A percentile compares a stretch with the other conserved stretches of the same genome.
phyloP scores from a whole-genome alignment of 2,113 vertebrate genomes.

The Amblyopsis rosae region DNA sequence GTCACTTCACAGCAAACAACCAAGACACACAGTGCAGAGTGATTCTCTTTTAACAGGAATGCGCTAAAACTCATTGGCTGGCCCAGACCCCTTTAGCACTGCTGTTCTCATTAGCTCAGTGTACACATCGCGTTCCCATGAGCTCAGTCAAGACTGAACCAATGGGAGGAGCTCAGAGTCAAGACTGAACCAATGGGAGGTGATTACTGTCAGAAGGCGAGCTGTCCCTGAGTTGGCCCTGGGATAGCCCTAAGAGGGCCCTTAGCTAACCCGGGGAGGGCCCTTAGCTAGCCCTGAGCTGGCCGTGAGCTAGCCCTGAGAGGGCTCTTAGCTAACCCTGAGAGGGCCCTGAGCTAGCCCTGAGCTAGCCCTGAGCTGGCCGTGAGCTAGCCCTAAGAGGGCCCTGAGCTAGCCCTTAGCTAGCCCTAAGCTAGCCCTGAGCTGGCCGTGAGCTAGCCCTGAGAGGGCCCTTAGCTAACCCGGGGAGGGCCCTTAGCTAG shows the following conservation, averaged over 20 bases:
- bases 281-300: constrained; percentile 9
- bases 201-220: constrained; percentile 63
- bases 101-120: constrained; percentile 32
- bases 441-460: background rate
- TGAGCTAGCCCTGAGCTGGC: constrained; percentile 29
- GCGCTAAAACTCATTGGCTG: constrained; percentile 25
- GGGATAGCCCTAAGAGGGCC: background rate
- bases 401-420: constrained; percentile 2
- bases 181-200: constrained; percentile 9
- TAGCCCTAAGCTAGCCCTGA: constrained; percentile 25
- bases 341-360: constrained; percentile 7
- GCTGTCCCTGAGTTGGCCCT: constrained; percentile 1
- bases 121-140: background rate
- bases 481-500: too few relatives aligned
- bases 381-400: constrained; percentile 1
- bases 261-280: too few relatives aligned
- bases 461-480: background rate
- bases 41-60: constrained; percentile 33
- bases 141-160: too few relatives aligned
- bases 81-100: background rate
- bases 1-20: constrained; percentile 61
- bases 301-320: constrained; percentile 3
- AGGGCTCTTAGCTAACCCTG: constrained; percentile 1
- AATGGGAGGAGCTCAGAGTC: background rate
- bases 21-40: constrained; percentile 43